phyloP scores from a whole-genome alignment of 1,140 invertebrate genomes.

The Physella acuta region DNA sequence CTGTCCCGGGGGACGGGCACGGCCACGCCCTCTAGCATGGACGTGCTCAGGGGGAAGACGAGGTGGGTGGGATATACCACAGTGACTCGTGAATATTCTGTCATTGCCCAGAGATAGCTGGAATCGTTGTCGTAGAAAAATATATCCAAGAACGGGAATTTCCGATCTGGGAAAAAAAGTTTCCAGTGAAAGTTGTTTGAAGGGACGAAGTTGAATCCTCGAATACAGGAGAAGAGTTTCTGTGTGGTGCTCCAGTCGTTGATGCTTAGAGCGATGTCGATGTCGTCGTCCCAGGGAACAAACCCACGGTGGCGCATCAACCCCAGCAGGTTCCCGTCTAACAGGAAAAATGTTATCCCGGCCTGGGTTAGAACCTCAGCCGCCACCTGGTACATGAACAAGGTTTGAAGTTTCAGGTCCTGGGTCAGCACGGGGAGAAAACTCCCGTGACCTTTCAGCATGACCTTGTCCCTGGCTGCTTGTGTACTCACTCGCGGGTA shows the following conservation, averaged over 20 bases:
- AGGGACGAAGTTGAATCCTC: background rate
- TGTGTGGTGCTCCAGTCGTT: background rate
- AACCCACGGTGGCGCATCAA: slow-evolving; percentile 11
- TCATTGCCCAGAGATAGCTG: slow-evolving; percentile 2
- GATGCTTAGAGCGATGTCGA: slow-evolving; percentile 14
- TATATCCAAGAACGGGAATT: slow-evolving; percentile 10
- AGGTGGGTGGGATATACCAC: background rate
- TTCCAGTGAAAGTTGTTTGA: background rate
- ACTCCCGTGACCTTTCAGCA: background rate
- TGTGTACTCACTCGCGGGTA: no score
- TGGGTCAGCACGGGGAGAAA: background rate
- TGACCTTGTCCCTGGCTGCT: background rate
- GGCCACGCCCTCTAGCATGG: slow-evolving; percentile 2
- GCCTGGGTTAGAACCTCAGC: background rate
- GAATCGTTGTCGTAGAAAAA: slow-evolving; percentile 3
- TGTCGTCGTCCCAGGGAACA: slow-evolving; percentile 24
- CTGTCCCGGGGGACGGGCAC: slow-evolving; percentile 6
- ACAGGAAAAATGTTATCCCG: background rate
- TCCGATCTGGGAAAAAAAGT: background rate
- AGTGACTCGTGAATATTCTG: background rate
- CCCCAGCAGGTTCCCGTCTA: slow-evolving; percentile 14
- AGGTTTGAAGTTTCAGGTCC: background rate
- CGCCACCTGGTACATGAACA: background rate
- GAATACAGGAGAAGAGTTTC: slow-evolving; percentile 10
- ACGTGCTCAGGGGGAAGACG: background rate